phyloP scores from a whole-genome alignment of 35 echinoderm and acorn worm species.

The Patiria miniata region DNA sequence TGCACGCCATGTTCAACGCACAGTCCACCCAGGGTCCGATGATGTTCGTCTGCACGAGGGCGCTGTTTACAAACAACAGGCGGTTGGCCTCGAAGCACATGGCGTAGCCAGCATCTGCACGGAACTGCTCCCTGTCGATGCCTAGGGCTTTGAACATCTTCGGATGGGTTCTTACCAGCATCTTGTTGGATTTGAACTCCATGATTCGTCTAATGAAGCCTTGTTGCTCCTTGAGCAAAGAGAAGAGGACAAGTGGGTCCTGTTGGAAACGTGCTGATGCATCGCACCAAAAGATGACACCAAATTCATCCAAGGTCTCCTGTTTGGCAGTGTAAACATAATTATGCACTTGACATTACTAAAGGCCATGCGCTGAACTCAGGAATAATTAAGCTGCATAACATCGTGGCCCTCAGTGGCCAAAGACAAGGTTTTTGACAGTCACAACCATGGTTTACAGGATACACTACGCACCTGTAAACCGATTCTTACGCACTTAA shows the following conservation, averaged over 20 bases:
- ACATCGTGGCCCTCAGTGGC: too few relatives aligned
- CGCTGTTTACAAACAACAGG: constrained; percentile 60
- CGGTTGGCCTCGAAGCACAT: constrained; percentile 42
- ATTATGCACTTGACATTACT: too few relatives aligned
- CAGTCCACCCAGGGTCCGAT: constrained; percentile 46
- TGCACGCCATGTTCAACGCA: constrained; percentile 39
- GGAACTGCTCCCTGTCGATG: constrained; percentile 35
- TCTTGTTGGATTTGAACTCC: constrained; percentile 23
- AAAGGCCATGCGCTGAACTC: too few relatives aligned
- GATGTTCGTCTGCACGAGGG: constrained; percentile 43
- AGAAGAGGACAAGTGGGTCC: constrained; percentile 21
- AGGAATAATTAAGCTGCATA: too few relatives aligned
- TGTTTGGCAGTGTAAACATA: too few relatives aligned
- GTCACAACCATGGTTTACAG: too few relatives aligned
- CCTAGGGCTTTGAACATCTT: constrained; percentile 39
- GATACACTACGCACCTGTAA: too few relatives aligned
- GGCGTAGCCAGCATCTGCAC: constrained; percentile 16
- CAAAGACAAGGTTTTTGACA: too few relatives aligned
- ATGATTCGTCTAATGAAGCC: constrained; percentile 53
- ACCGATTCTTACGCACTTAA: too few relatives aligned
- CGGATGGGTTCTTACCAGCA: constrained; percentile 15
- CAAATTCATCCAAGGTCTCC: constrained; percentile 57
- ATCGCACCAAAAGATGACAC: constrained; percentile 61
- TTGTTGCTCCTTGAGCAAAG: constrained; percentile 46
- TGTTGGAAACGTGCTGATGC: constrained; percentile 53